phyloP scores from a whole-genome alignment of 1,140 invertebrate species.

The Solen grandis region DNA sequence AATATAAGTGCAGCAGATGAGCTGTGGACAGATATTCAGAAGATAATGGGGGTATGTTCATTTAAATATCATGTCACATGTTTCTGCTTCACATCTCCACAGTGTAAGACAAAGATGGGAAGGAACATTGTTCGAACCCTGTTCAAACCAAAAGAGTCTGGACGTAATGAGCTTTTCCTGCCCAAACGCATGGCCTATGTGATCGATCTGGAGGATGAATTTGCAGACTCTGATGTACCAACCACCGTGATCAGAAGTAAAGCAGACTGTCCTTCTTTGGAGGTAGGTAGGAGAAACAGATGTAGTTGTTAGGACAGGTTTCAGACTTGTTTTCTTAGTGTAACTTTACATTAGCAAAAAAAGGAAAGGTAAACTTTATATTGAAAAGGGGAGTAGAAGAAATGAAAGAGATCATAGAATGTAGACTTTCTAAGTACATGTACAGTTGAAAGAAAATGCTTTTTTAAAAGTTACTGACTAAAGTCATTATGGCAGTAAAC shows the following conservation, averaged over 20 bases:
- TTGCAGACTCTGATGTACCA: slow-evolving; percentile 95
- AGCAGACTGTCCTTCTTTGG: slow-evolving; percentile 92
- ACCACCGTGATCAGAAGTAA: slow-evolving; percentile 97
- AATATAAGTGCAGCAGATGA: too few species aligned
- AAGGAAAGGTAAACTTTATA: neutral
- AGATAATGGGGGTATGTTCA: too few species aligned
- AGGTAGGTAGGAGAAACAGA: slow-evolving; percentile 76
- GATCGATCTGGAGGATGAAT: slow-evolving; percentile 96
- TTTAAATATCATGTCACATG: neutral
- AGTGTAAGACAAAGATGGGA: slow-evolving; percentile 65
- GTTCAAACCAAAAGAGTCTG: slow-evolving; percentile 81
- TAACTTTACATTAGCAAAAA: too few species aligned
- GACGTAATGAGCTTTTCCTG: slow-evolving; percentile 96
- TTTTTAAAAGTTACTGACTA: too few species aligned
- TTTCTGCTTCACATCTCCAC: neutral
- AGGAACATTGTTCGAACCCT: slow-evolving; percentile 82
- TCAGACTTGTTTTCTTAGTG: too few species aligned
- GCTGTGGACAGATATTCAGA: too few species aligned
- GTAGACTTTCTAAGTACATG: too few species aligned
- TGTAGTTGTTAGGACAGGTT: too few species aligned
- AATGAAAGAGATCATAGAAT: too few species aligned
- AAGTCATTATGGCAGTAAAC: too few species aligned
- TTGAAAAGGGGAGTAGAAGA: neutral
- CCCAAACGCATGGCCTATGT: slow-evolving; percentile 99
- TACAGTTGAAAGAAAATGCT: too few species aligned